Base-by-base conservation (phyloP, 2,888 invertebrate species). In the Drepanosiphum platanoidis region DNA sequence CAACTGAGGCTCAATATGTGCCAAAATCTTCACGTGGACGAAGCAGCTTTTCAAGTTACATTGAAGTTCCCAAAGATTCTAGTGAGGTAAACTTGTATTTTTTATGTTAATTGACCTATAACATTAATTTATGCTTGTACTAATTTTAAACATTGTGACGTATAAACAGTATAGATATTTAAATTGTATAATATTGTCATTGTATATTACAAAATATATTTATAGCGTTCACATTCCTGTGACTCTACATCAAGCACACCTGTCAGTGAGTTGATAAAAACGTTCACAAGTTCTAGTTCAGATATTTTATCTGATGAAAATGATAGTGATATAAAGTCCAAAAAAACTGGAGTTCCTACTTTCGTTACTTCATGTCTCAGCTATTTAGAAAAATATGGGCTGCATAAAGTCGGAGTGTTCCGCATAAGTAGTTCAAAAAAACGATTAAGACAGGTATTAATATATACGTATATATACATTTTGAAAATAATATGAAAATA, bases 361-460 rank as follows among this genome's bases (percentile, higher is more conserved):
- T 92, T 97, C 87, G 93, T 97, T 64, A 92, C 92, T 86, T 93
- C 94, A 87, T 97, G 97, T 89, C 93, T 96, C 87, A 92, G 93
- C 88, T 95, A 97, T 90, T 92, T 97, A 87, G 94, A 96, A 89
- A 91, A 92, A 81, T 92, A 95, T 88, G 97, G 97, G 39, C 91
- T 97, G 71, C 93, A 94, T 88, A 96, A 95, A 68, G 92, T 96
- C 30, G 98, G 98, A 1, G 93, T 98, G 86, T 98, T 98, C 91
- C 92, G 97, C 88, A 96, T 97, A 72, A 96, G 97, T 87, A 94
- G 96, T 58, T 97, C 97, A 7, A 96, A 96, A 90, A 97, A 97
- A 90, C 92, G 97, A 89, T 95, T 97, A 68, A 92, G 97, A 90
- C 96, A 97, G 93, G 96, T 96, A 88, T 32, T 30, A 34, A 34